Conservation (phyloP, 2,113 vertebrate species). For the Osmerus eperlanus region DNA sequence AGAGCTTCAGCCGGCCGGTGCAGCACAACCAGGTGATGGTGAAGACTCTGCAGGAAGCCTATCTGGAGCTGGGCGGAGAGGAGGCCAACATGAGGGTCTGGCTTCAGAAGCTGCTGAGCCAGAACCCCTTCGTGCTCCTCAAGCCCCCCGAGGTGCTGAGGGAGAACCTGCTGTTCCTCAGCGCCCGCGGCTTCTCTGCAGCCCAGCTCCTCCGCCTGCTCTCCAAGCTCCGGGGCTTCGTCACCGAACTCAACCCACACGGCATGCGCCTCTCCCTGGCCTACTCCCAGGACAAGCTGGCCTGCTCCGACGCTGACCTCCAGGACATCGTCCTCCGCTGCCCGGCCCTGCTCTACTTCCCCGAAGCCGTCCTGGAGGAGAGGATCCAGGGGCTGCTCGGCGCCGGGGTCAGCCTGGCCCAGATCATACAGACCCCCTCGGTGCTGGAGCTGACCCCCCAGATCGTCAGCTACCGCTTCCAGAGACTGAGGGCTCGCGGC, state of each 20-base stretch:
- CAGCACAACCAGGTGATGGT: conserved; percentile 79
- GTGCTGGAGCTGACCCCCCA: conserved; percentile 87
- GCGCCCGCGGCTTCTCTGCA: conserved; percentile 74
- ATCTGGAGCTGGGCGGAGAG: conserved; percentile 80
- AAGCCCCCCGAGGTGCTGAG: conserved; percentile 70
- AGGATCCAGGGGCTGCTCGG: conserved; percentile 74
- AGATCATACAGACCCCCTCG: conserved; percentile 77
- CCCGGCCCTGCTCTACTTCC: conserved; percentile 84
- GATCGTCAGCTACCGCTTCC: conserved; percentile 83
- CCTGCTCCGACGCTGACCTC: conserved; percentile 78
- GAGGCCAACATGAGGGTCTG: conserved; percentile 83
- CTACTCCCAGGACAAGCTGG: conserved; percentile 75
- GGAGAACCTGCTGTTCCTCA: conserved; percentile 81
- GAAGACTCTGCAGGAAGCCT: conserved; percentile 74
- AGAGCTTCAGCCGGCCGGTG: conserved; percentile 79
- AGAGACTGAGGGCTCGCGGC: conserved; percentile 74
- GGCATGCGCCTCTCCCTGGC: conserved; percentile 75
- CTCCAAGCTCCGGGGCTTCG: conserved; percentile 86
- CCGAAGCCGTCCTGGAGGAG: conserved; percentile 77
- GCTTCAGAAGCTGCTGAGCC: conserved; percentile 89
- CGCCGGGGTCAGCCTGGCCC: conserved; percentile 79
- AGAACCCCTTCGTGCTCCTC: conserved; percentile 88
- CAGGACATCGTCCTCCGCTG: conserved; percentile 78
- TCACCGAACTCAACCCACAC: conserved; percentile 79
- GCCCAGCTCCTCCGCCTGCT: conserved; percentile 82